These are phyloP conservation scores for Lepus townsendii DNA, from an alignment of 2,797 vertebrate genomes.

Conservation along the genomic window DNA sequence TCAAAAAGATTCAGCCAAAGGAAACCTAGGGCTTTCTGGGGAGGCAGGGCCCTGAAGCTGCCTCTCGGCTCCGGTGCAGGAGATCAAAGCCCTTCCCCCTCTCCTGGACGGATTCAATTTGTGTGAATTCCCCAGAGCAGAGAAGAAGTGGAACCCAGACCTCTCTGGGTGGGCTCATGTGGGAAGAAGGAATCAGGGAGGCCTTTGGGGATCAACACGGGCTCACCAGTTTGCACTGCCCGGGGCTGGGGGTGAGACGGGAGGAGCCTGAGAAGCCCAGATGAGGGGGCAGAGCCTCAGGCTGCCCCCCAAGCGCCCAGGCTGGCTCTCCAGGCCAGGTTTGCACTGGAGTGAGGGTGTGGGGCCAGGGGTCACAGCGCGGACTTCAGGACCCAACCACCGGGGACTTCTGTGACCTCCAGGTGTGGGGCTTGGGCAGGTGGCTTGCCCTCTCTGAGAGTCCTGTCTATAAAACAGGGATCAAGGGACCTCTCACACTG, in stretches of 20 bases:
- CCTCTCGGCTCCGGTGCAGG: background rate
- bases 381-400: fast-evolving
- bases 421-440: background rate
- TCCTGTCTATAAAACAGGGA: background rate
- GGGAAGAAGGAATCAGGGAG: no score
- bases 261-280: background rate
- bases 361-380: background rate
- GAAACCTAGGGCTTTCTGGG: constrained; percentile 48
- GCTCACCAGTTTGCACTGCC: background rate
- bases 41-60: background rate
- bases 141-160: background rate
- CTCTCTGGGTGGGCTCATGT: fast-evolving
- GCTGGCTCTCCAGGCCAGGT: no score
- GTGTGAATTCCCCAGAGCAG: background rate
- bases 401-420: background rate
- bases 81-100: background rate
- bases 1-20: constrained; percentile 76
- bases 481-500: fast-evolving
- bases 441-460: background rate
- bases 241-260: background rate
- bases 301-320: fast-evolving
- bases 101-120: background rate
- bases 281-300: background rate
- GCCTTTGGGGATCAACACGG: background rate
- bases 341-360: fast-evolving